Conservation (phyloP, 2,113 vertebrate genomes). For the Lycaon pictus region DNA sequence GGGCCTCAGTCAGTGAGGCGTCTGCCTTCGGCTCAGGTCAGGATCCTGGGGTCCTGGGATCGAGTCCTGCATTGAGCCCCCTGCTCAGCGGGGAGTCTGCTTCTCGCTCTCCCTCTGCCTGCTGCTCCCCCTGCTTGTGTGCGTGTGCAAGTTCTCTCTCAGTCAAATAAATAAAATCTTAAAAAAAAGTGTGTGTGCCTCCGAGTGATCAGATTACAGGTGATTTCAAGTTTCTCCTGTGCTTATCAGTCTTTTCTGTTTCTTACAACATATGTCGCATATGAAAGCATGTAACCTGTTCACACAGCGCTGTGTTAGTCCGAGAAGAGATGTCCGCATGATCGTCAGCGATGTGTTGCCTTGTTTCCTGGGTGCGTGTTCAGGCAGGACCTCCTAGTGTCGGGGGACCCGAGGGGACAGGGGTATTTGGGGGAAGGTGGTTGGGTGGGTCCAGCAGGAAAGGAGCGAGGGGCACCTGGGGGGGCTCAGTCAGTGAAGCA, state of each 20-base stretch:
- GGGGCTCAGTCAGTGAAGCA: neutral
- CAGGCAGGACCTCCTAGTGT: neutral
- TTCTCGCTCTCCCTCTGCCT: too few relatives aligned
- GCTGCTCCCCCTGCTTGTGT: too few relatives aligned
- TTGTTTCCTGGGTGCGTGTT: neutral
- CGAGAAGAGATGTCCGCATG: neutral
- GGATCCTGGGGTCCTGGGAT: too few relatives aligned
- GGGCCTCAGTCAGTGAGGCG: too few relatives aligned
- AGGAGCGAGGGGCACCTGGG: neutral
- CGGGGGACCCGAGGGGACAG: neutral
- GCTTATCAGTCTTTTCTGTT: neutral
- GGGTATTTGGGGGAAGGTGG: fast-evolving
- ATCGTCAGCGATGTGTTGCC: neutral
- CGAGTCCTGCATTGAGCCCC: too few relatives aligned
- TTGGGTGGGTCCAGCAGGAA: neutral
- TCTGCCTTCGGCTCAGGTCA: too few relatives aligned
- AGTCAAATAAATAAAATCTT: too few relatives aligned
- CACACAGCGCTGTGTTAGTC: fast-evolving
- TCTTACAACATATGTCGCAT: neutral
- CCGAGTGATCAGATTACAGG: neutral
- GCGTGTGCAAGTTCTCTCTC: too few relatives aligned
- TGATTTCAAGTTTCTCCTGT: neutral
- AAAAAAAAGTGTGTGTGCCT: too few relatives aligned
- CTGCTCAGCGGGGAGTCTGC: too few relatives aligned
- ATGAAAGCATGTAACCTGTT: neutral